Percentiles rank a stretch among this genome's conserved stretches.
Conservation (phyloP, 2,888 invertebrate species). For the Eueremaeus valkanovi region DNA sequence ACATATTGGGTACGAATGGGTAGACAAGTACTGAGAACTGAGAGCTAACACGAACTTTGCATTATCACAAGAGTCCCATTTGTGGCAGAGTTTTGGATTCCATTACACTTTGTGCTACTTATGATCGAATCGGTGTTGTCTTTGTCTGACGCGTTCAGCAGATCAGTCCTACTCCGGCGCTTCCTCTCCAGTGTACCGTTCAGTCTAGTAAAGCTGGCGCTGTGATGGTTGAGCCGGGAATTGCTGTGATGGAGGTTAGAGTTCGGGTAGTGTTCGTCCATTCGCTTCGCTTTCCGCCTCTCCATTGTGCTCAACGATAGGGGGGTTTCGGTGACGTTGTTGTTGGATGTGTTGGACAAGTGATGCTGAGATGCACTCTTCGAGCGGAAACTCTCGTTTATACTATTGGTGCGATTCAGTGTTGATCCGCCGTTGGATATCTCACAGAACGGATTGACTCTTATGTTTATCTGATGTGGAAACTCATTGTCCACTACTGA, state of each 20-base stretch:
- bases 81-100: background rate
- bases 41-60: slow-evolving; percentile 42
- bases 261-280: background rate
- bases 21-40: too few relatives aligned
- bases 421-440: slow-evolving; percentile 10
- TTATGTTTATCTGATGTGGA: slow-evolving; percentile 40
- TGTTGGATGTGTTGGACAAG: background rate
- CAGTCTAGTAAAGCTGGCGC: slow-evolving; percentile 37
- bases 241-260: slow-evolving; percentile 5
- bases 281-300: slow-evolving; percentile 23
- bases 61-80: slow-evolving; percentile 41
- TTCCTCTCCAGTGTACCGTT: slow-evolving; percentile 43
- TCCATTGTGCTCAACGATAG: slow-evolving; percentile 34
- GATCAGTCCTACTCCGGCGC: slow-evolving; percentile 38
- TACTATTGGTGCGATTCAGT: slow-evolving; percentile 31
- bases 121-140: background rate
- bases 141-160: slow-evolving; percentile 13
- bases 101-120: slow-evolving; percentile 28
- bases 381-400: slow-evolving; percentile 4
- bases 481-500: background rate
- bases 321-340: background rate
- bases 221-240: slow-evolving; percentile 7
- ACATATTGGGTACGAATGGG: too few relatives aligned
- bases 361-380: slow-evolving; percentile 19
- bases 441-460: slow-evolving; percentile 44